Conservation (phyloP, 2,797 vertebrate species). For the Carapus acus region DNA sequence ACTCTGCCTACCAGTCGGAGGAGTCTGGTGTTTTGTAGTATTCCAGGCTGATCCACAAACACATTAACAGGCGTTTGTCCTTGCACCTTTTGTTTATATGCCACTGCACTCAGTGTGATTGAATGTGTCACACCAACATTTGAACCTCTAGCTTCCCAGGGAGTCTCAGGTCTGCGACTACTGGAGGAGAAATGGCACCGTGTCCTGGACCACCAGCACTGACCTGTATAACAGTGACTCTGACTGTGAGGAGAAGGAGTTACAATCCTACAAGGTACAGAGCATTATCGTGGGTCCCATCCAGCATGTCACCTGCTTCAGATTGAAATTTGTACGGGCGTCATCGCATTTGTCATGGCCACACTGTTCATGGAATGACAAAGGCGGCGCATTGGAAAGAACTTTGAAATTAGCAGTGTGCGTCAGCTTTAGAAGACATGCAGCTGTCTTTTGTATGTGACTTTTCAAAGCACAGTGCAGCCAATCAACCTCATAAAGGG, state of each 20-base stretch:
- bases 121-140: not conserved
- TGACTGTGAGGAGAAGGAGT: slow-evolving; percentile 66
- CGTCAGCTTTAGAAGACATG: slow-evolving; percentile 33
- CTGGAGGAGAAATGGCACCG: slow-evolving; percentile 52
- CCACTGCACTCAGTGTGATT: no score
- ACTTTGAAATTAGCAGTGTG: slow-evolving; percentile 41
- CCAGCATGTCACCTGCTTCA: slow-evolving; percentile 1
- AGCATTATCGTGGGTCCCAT: not conserved
- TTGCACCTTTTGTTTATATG: no score
- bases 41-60: no score
- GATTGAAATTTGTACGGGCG: not conserved
- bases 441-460: not conserved
- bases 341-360: slow-evolving; percentile 4
- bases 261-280: slow-evolving; percentile 78
- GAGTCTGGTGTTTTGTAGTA: no score
- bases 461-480: slow-evolving; percentile 15
- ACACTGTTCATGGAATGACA: slow-evolving; percentile 11
- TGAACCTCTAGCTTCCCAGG: slow-evolving; percentile 44
- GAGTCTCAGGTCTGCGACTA: slow-evolving; percentile 69
- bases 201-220: slow-evolving; percentile 68
- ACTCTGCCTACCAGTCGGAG: no score
- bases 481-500: slow-evolving; percentile 15
- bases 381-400: slow-evolving; percentile 33
- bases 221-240: slow-evolving; percentile 77
- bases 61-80: no score